A percentile compares a stretch with the other conserved stretches of the same genome.
These are phyloP conservation scores for Eristalis intricaria DNA, from an alignment of 2,888 invertebrate genomes.

Conservation along the genomic window DNA sequence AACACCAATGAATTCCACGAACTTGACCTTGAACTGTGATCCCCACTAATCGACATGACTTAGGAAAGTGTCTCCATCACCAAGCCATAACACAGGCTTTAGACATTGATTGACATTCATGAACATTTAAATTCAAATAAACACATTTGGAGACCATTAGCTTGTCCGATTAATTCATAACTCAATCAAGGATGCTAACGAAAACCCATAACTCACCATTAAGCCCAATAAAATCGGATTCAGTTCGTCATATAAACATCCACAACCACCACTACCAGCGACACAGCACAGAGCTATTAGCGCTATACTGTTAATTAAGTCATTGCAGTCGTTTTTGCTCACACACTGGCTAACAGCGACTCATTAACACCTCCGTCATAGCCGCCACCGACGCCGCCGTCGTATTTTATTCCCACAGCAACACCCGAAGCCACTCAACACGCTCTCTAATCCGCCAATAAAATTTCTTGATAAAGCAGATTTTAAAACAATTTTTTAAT, in stretches of 20 bases:
- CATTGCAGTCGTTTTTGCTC: slow-evolving; percentile 32
- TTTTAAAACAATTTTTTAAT: slow-evolving; percentile 27
- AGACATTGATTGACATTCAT: neutral
- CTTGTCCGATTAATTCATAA: neutral
- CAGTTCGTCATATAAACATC: slow-evolving; percentile 3
- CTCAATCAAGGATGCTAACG: slow-evolving; percentile 13
- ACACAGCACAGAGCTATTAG: slow-evolving; percentile 31
- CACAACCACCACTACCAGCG: neutral
- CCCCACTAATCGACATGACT: neutral
- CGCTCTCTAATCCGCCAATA: slow-evolving; percentile 63
- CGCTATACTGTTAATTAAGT: slow-evolving; percentile 53
- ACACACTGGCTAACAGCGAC: slow-evolving; percentile 14
- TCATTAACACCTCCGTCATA: slow-evolving; percentile 60
- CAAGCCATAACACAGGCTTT: neutral
- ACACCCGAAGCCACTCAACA: slow-evolving; percentile 43
- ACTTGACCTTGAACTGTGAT: neutral
- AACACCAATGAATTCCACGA: neutral
- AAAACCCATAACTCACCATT: slow-evolving; percentile 2
- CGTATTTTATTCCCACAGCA: neutral
- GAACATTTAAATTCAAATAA: neutral
- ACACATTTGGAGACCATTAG: neutral
- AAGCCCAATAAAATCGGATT: slow-evolving; percentile 33
- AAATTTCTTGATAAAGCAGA: slow-evolving; percentile 45
- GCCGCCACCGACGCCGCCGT: neutral
- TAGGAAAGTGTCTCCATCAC: neutral